Percentiles rank a stretch among this genome's conserved stretches.
These are phyloP conservation scores for Agapostemon virescens DNA, from an alignment of 2,888 invertebrate genomes.

Conservation along the genomic window DNA sequence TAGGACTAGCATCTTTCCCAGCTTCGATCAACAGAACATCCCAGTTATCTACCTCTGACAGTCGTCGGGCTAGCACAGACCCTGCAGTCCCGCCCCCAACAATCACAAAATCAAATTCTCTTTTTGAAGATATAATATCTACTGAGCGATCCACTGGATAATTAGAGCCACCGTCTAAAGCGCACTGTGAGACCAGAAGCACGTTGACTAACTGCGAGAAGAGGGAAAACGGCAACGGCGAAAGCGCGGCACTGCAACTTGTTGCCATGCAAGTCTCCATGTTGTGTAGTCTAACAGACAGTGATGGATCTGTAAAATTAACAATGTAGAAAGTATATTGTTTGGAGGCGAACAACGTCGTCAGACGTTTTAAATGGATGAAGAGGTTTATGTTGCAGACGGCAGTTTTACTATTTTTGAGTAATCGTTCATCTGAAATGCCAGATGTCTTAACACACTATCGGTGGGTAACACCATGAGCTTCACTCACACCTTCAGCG, in stretches of 20 bases:
- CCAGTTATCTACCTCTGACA: conserved; percentile 80
- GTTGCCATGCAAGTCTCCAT: conserved; percentile 70
- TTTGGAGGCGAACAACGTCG: too few relatives aligned
- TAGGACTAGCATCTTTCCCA: conserved; percentile 81
- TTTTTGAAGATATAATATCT: conserved; percentile 72
- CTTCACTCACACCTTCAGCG: too few relatives aligned
- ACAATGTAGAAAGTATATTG: background rate
- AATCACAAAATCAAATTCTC: conserved; percentile 74
- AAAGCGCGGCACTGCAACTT: conserved; percentile 59
- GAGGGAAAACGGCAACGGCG: conserved; percentile 79
- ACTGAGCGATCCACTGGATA: conserved; percentile 83
- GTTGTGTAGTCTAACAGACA: background rate
- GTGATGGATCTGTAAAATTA: background rate
- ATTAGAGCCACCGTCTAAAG: conserved; percentile 81
- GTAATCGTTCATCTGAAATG: too few relatives aligned
- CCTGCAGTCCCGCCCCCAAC: conserved; percentile 82
- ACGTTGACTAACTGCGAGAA: conserved; percentile 84
- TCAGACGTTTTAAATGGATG: too few relatives aligned
- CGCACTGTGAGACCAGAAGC: conserved; percentile 84
- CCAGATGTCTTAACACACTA: too few relatives aligned
- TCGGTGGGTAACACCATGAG: too few relatives aligned
- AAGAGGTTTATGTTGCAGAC: too few relatives aligned
- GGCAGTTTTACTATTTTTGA: too few relatives aligned
- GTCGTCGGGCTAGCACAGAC: conserved; percentile 81
- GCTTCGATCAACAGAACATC: conserved; percentile 82